A percentile compares a stretch with the other conserved stretches of the same genome.
These are phyloP conservation scores for Callipepla californica DNA, from an alignment of 2,113 vertebrate species.

Conservation along the genomic window DNA sequence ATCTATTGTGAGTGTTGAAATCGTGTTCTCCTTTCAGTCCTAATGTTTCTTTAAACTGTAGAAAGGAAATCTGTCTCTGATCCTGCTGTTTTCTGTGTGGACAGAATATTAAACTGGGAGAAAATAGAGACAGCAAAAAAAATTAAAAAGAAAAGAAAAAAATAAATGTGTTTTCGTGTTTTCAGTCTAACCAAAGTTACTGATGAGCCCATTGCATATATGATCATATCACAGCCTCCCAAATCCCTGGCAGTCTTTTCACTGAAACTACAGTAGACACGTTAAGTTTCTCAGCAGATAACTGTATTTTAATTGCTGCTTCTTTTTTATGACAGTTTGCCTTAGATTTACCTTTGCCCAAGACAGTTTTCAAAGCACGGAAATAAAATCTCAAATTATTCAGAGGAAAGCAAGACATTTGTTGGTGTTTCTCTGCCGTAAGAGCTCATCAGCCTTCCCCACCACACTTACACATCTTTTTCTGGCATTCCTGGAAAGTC, in stretches of 20 bases:
- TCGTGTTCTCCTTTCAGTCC: neutral
- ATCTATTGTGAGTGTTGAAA: conserved; percentile 6
- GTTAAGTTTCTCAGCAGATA: neutral
- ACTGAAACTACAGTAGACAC: neutral
- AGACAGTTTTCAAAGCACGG: neutral
- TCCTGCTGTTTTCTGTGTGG: neutral
- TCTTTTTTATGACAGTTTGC: neutral
- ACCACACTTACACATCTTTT: neutral
- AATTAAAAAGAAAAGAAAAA: neutral
- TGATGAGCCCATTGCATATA: neutral
- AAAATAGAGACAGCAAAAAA: neutral
- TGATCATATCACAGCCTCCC: neutral
- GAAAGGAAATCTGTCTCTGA: conserved; percentile 25
- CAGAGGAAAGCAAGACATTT: neutral
- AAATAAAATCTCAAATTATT: neutral
- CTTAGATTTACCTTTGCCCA: neutral
- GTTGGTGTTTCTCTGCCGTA: neutral
- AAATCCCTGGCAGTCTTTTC: neutral
- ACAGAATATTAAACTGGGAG: neutral
- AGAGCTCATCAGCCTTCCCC: neutral
- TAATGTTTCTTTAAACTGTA: conserved; percentile 4
- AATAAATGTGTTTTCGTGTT: neutral
- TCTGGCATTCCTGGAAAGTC: neutral
- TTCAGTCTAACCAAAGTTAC: neutral
- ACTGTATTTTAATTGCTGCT: neutral